phyloP scores from a whole-genome alignment of 2,888 invertebrate genomes.

The Apodemia duryi region DNA sequence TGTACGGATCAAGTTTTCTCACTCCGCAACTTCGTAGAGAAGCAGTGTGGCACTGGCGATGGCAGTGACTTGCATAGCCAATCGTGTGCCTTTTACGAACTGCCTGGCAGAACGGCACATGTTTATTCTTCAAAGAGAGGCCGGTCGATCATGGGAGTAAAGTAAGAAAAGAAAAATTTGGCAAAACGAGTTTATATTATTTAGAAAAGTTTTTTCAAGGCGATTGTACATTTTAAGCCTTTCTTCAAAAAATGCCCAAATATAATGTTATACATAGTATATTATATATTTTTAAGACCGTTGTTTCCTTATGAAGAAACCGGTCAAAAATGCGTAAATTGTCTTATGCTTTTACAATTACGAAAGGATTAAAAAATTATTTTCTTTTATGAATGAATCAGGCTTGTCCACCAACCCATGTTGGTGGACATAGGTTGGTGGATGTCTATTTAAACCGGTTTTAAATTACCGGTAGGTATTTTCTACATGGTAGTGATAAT shows the following conservation, averaged over 20 bases:
- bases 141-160: too few relatives aligned
- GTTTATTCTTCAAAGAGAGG: too few relatives aligned
- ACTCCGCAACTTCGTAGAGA: too few relatives aligned
- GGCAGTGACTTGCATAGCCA: too few relatives aligned
- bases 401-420: not conserved
- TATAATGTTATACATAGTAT: not conserved
- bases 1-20: too few relatives aligned
- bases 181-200: conserved; percentile 11
- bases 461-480: not conserved
- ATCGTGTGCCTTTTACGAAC: too few relatives aligned
- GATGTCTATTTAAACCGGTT: not conserved
- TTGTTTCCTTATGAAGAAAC: not conserved
- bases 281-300: not conserved
- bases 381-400: not conserved
- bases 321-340: not conserved
- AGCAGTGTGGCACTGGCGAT: too few relatives aligned
- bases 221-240: not conserved
- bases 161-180: not conserved
- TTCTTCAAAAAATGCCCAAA: too few relatives aligned
- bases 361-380: not conserved
- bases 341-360: not conserved
- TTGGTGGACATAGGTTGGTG: too few relatives aligned
- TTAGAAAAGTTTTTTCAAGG: conserved; percentile 14
- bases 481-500: not conserved
- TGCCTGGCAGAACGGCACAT: too few relatives aligned